These are phyloP conservation scores for Phalacrocorax aristotelis DNA, from an alignment of 2,113 vertebrate genomes.

Conservation along the genomic window DNA sequence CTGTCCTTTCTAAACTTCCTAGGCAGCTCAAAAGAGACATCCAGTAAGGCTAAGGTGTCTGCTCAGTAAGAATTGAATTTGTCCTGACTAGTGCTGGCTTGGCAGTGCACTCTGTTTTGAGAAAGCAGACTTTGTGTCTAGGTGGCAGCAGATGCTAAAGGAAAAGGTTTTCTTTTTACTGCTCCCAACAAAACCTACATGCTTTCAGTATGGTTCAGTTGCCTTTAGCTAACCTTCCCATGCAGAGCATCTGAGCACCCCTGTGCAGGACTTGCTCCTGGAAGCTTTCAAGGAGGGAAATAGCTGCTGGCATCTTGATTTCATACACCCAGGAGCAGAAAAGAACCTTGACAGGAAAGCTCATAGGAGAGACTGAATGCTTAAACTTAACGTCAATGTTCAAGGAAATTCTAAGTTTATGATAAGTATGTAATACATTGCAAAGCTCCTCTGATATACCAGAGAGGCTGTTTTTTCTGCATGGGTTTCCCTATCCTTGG, in stretches of 20 bases:
- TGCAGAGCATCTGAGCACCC: background rate
- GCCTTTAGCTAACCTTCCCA: background rate
- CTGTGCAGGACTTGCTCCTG: background rate
- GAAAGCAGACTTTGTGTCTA: background rate
- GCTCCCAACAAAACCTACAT: background rate
- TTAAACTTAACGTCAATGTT: background rate
- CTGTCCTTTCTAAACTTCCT: background rate
- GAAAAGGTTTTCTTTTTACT: background rate
- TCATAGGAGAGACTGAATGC: background rate
- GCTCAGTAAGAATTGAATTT: background rate
- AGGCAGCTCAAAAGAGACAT: background rate
- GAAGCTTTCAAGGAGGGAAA: background rate
- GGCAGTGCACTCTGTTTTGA: background rate
- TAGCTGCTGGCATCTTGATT: background rate
- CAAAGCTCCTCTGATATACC: no score
- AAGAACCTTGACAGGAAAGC: background rate
- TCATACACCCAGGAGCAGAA: background rate
- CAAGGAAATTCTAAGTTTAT: background rate
- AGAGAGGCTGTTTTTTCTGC: background rate
- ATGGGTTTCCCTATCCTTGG: background rate
- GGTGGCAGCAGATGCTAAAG: background rate
- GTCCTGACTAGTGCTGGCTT: background rate
- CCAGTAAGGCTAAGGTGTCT: background rate
- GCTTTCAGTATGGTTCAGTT: accelerated
- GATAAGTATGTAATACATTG: background rate